Evolutionary conservation across 2,888 invertebrate genomes (phyloP), one percentile per base, ranked within the genome.

Genomic region (Allolobophora icterica): DNA sequence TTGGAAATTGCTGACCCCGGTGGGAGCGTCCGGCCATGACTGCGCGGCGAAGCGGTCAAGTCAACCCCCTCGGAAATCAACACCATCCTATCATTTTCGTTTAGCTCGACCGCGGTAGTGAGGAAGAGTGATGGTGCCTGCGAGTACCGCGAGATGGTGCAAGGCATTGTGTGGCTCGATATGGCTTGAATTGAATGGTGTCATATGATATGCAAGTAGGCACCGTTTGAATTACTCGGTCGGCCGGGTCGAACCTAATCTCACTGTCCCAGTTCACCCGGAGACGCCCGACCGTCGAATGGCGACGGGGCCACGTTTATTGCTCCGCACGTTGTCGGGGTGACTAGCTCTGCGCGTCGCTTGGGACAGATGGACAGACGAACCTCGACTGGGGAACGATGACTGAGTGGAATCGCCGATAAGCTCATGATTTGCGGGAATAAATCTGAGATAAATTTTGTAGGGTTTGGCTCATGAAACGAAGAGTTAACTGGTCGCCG

Each of bases 1-100:
- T n/a, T 71, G n/a, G 71, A 30, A 71, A 71, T n/a, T 71, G 71
- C 71, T n/a, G 71, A 71, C 71, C 71, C 71, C 71, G 71, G n/a
- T n/a, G 71, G 71, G n/a, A 71, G n/a, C 71, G 71, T 21, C 24
- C 5, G 21, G 21, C 52, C 52, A 24, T 21, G 52, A 13, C 71
- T 71, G 30, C 71, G 8, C 0, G n/a, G 30, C 30, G n/a, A 71
- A 11, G n/a, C 71, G 52, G 30, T 8, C 71, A 17, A n/a, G 17
- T n/a, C 71, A 11, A 30, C 4, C 30, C 30, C 71, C 30, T 71
- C 21, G 52, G 71, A 71, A n/a, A n/a, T 30, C 71, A 71, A 71
- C 71, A 71, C 71, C 71, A 71, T 71, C n/a, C 71, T n/a, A n/a
- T 71, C 71, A 71, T 71, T 52, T 21, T 71, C 71, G 71, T 30